These are phyloP conservation scores for Parnassius apollo DNA, from an alignment of 2,888 invertebrate genomes.

Conservation along the genomic window DNA sequence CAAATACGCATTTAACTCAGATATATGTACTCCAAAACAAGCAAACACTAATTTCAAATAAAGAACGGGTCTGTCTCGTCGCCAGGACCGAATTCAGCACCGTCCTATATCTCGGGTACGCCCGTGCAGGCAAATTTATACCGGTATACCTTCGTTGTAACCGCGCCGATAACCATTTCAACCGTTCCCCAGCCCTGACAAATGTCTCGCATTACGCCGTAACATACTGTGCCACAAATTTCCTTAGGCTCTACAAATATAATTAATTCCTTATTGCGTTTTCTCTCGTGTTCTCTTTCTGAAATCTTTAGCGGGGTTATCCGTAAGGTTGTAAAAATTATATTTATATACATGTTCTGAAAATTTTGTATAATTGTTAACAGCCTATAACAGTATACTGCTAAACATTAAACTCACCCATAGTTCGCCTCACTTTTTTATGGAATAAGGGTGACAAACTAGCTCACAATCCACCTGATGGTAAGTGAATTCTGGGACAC, in stretches of 20 bases:
- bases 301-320: too few relatives aligned
- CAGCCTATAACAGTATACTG: too few relatives aligned
- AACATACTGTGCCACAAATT: slow-evolving; percentile 27
- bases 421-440: too few relatives aligned
- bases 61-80: background rate
- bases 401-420: too few relatives aligned
- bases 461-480: too few relatives aligned
- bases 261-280: slow-evolving; percentile 28
- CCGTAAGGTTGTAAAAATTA: too few relatives aligned
- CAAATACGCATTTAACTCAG: too few relatives aligned
- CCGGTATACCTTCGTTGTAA: slow-evolving; percentile 23
- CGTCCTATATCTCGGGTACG: slow-evolving; percentile 15
- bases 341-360: too few relatives aligned
- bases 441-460: too few relatives aligned
- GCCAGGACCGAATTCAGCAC: slow-evolving; percentile 9
- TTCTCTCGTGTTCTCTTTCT: slow-evolving; percentile 17
- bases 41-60: slow-evolving; percentile 3
- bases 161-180: slow-evolving; percentile 26
- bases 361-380: too few relatives aligned
- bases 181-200: slow-evolving; percentile 34
- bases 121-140: slow-evolving; percentile 24
- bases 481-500: too few relatives aligned
- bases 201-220: slow-evolving; percentile 42
- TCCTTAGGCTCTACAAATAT: slow-evolving; percentile 25
- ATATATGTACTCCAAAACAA: background rate